Percentiles rank a stretch among this genome's conserved stretches.
Conservation (phyloP, 2,888 invertebrate species). For the Bellardia bayeri region DNA sequence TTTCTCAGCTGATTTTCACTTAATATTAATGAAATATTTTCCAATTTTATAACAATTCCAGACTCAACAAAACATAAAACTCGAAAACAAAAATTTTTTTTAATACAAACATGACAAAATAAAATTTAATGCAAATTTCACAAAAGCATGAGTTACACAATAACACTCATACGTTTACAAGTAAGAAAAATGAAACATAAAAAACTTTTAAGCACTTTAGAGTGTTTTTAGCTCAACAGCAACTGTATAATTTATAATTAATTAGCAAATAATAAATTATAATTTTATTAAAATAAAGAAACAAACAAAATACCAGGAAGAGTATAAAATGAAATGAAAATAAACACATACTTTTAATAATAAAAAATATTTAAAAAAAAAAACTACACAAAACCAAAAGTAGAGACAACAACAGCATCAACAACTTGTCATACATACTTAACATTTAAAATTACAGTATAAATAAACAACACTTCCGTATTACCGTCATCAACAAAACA, state of each 20-base stretch:
- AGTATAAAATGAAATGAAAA: conserved; percentile 29
- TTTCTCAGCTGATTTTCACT: no score
- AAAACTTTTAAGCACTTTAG: conserved; percentile 32
- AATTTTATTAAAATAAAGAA: conserved; percentile 39
- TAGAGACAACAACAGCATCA: conserved; percentile 39
- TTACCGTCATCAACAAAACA: conserved; percentile 62
- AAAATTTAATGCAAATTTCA: background rate
- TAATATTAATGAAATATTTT: no score
- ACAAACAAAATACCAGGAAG: conserved; percentile 12
- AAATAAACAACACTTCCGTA: conserved; percentile 69
- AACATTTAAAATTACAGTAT: conserved; percentile 67
- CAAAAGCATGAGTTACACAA: background rate
- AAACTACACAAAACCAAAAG: conserved; percentile 16
- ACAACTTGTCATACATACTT: conserved; percentile 63
- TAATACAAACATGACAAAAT: no score
- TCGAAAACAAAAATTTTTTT: no score
- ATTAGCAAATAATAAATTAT: conserved; percentile 67
- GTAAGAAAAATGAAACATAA: background rate
- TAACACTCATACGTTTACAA: background rate
- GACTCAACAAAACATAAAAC: background rate
- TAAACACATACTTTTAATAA: background rate
- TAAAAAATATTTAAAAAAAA: conserved; percentile 2
- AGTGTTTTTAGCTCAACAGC: conserved; percentile 38
- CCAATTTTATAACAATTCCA: background rate
- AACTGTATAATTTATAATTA: conserved; percentile 65